phyloP scores from a whole-genome alignment of 2,113 vertebrate genomes.

The Carlito syrichta region DNA sequence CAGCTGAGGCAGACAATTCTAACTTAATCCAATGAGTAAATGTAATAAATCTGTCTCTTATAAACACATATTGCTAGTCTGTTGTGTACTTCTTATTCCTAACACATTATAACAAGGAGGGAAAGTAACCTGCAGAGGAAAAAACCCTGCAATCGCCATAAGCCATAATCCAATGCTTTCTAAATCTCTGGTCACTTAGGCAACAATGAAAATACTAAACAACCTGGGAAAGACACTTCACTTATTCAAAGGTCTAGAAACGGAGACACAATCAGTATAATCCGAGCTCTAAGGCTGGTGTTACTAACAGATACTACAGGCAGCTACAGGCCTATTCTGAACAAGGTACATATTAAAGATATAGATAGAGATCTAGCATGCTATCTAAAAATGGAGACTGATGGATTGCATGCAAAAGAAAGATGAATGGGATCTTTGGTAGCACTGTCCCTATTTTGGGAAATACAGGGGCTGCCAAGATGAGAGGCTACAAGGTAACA shows the following conservation, averaged over 20 bases:
- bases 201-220: conserved; percentile 4
- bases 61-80: not conserved
- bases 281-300: not conserved
- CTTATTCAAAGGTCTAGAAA: conserved; percentile 5
- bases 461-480: conserved; percentile 34
- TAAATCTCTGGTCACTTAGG: not conserved
- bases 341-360: not conserved
- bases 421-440: not conserved
- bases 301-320: not conserved
- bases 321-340: not conserved
- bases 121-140: not conserved
- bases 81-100: conserved; percentile 3
- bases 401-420: conserved; percentile 39
- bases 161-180: not conserved
- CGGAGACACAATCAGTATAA: not conserved
- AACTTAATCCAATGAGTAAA: conserved; percentile 5
- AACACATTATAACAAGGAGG: conserved; percentile 11
- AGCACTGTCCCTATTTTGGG: not conserved
- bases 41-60: not conserved
- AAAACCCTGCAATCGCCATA: not conserved
- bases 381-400: not conserved
- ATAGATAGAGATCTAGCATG: conserved; percentile 29
- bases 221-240: not conserved
- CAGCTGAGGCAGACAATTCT: not conserved
- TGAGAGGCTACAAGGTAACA: conserved; percentile 58